These are phyloP conservation scores for Eupithecia exiguata DNA, from an alignment of 2,888 invertebrate genomes.

Conservation along the genomic window DNA sequence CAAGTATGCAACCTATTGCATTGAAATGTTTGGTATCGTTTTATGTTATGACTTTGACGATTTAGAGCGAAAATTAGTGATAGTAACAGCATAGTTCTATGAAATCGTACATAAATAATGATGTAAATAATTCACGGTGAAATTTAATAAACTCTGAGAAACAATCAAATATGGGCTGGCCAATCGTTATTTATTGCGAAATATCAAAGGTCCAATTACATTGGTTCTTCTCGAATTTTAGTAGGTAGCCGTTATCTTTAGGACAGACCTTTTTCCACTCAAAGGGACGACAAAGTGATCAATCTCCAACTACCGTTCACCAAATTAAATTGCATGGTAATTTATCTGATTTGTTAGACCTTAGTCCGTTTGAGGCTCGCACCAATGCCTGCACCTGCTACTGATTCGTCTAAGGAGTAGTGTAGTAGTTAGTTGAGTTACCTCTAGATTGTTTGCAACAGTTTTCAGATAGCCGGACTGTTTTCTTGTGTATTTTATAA, in stretches of 20 bases:
- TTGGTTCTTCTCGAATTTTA: background rate
- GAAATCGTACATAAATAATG: too few relatives aligned
- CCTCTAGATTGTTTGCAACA: background rate
- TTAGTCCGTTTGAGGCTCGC: slow-evolving; percentile 56
- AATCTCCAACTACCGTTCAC: slow-evolving; percentile 53
- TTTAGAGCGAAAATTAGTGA: background rate
- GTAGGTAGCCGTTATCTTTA: slow-evolving; percentile 14
- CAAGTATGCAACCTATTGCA: too few relatives aligned
- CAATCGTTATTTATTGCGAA: background rate
- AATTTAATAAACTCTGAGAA: too few relatives aligned
- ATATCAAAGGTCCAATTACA: background rate
- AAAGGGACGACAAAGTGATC: slow-evolving; percentile 36
- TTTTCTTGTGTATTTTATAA: too few relatives aligned
- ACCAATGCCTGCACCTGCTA: slow-evolving; percentile 50
- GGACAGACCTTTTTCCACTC: slow-evolving; percentile 33
- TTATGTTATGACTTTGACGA: too few relatives aligned
- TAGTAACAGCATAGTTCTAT: background rate
- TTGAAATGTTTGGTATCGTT: too few relatives aligned
- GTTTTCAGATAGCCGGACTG: too few relatives aligned
- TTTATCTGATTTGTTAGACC: slow-evolving; percentile 46
- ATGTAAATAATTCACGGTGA: too few relatives aligned
- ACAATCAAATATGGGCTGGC: background rate
- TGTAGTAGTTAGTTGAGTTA: background rate
- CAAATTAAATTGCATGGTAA: slow-evolving; percentile 51
- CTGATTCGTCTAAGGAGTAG: slow-evolving; percentile 12